Percentiles rank a stretch among this genome's conserved stretches.
Evolutionary conservation across 2,113 vertebrate species (phyloP).

Genomic region (Enhydra lutris): DNA sequence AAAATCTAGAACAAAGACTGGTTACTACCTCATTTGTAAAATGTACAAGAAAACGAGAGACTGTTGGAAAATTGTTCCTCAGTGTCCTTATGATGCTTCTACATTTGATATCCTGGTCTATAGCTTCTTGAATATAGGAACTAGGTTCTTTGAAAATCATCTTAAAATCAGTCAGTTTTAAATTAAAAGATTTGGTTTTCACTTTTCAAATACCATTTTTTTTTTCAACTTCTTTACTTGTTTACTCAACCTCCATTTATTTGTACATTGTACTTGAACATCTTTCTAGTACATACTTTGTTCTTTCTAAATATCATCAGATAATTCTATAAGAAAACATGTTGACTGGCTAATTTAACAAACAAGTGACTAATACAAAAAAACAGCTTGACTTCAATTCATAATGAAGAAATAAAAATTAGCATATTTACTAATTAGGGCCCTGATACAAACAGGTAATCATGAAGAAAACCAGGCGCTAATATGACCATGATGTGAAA

Average conservation of each 20-base stretch:
- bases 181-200: not conserved
- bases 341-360: constrained; percentile 30
- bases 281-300: not conserved
- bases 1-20: not conserved
- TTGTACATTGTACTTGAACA: not conserved
- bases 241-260: not conserved
- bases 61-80: not conserved
- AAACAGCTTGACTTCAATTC: constrained; percentile 17
- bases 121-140: not conserved
- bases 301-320: not conserved
- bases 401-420: constrained; percentile 31
- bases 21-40: not conserved
- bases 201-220: not conserved
- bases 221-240: not conserved
- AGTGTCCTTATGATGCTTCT: not conserved
- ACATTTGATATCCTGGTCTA: not conserved
- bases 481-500: constrained; percentile 8
- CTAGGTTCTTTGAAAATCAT: not conserved
- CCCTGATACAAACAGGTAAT: constrained; percentile 27
- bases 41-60: not conserved
- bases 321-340: not conserved
- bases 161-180: not conserved
- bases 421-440: constrained; percentile 56
- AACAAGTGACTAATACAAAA: constrained; percentile 25
- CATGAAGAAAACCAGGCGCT: not conserved